Percentiles rank a stretch among this genome's conserved stretches.
phyloP scores from a whole-genome alignment of 2,888 invertebrate species.

The Pegoplata infirma region DNA sequence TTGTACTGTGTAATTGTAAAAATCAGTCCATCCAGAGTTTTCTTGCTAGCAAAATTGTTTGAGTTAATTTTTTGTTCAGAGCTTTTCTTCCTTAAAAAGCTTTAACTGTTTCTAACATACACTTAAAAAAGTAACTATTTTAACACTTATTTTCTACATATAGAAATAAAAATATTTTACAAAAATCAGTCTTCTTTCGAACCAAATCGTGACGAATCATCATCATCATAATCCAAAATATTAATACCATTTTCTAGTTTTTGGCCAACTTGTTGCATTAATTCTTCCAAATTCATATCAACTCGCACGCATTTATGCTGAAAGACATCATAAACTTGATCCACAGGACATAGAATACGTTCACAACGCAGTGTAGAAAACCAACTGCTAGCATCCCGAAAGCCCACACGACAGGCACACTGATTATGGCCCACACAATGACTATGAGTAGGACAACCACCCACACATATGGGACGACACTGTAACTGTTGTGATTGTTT shows the following conservation, averaged over 20 bases:
- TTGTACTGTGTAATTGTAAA: too few species aligned
- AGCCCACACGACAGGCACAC: constrained; percentile 80
- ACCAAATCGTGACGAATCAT: constrained; percentile 19
- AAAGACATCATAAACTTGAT: constrained; percentile 70
- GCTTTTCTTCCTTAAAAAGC: too few species aligned
- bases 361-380: constrained; percentile 68
- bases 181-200: constrained; percentile 51
- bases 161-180: too few species aligned
- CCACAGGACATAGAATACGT: constrained; percentile 70
- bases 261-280: constrained; percentile 72
- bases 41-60: too few species aligned
- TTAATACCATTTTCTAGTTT: constrained; percentile 68
- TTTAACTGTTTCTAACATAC: not conserved
- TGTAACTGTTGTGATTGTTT: constrained; percentile 65
- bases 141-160: not conserved
- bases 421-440: constrained; percentile 65
- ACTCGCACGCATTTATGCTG: constrained; percentile 69
- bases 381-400: constrained; percentile 69
- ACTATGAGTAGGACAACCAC: constrained; percentile 70
- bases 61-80: too few species aligned
- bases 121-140: not conserved
- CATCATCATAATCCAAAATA: constrained; percentile 49
- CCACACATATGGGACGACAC: constrained; percentile 67
- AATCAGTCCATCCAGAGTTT: too few species aligned
- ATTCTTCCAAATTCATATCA: constrained; percentile 73